Conservation (phyloP, 2,797 vertebrate genomes). For the Schizopygopsis malacanthus region DNA sequence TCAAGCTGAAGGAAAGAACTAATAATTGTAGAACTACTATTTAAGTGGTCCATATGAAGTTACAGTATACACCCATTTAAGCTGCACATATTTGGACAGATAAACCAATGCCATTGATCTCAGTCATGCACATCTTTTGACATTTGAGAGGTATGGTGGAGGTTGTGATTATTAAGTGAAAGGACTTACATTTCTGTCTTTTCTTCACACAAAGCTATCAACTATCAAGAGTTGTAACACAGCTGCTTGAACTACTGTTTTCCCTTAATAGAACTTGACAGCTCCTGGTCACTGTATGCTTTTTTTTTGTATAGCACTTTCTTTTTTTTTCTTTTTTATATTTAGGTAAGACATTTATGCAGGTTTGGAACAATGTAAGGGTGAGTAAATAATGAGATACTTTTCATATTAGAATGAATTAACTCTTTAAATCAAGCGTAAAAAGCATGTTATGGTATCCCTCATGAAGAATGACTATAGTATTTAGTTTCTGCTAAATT, state of each 20-base stretch:
- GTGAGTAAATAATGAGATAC: neutral
- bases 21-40: neutral
- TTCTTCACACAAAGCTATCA: neutral
- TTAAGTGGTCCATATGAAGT: neutral
- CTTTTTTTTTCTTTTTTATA: neutral
- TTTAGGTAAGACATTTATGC: neutral
- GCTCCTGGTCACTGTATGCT: neutral
- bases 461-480: neutral
- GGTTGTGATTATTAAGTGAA: neutral
- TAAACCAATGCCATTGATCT: neutral
- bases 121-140: neutral
- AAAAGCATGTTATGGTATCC: neutral
- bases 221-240: neutral
- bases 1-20: neutral
- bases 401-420: neutral
- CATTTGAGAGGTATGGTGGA: neutral
- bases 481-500: conserved; percentile 1
- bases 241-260: neutral
- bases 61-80: neutral
- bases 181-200: neutral
- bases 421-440: neutral
- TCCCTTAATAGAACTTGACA: neutral
- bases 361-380: conserved; percentile 4
- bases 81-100: neutral
- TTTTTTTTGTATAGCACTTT: neutral